A percentile compares a stretch with the other conserved stretches of the same genome.
phyloP scores from a whole-genome alignment of 2,797 vertebrate species.

The Pseudotriccus pelzelni region DNA sequence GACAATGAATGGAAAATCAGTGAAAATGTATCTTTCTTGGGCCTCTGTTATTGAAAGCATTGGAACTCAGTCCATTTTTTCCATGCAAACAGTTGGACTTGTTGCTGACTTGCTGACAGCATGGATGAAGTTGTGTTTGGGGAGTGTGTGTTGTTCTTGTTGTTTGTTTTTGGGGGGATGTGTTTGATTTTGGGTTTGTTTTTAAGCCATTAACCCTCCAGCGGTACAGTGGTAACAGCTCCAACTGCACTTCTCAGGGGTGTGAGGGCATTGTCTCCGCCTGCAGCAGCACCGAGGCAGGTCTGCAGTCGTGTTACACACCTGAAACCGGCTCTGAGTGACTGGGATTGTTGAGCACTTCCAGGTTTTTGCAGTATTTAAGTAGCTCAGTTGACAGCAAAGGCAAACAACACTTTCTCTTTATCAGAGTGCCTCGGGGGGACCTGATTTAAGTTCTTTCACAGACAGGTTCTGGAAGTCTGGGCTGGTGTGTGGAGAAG shows the following conservation, averaged over 20 bases:
- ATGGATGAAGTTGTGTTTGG: not conserved
- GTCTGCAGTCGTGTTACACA: not conserved
- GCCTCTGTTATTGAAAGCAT: not conserved
- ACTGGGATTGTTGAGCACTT: not conserved
- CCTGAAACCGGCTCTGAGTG: not conserved
- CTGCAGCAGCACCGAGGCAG: not conserved
- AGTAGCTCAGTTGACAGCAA: not conserved
- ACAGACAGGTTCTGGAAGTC: not conserved
- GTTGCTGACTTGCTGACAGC: not conserved
- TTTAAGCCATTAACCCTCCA: not conserved
- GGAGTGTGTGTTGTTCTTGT: fast-evolving
- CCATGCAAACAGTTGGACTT: not conserved
- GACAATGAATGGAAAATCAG: not conserved
- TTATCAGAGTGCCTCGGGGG: not conserved
- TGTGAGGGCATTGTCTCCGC: not conserved
- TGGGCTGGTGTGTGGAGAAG: not conserved
- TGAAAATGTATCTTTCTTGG: not conserved
- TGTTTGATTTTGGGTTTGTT: not conserved
- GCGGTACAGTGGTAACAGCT: not conserved
- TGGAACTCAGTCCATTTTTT: not conserved
- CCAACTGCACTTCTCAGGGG: not conserved
- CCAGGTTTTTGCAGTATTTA: not conserved
- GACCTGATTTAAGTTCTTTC: not conserved
- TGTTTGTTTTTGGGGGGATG: too few species aligned
- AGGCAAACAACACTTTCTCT: not conserved